Conservation (phyloP, 2,888 invertebrate genomes). For the Andrena praecox region DNA sequence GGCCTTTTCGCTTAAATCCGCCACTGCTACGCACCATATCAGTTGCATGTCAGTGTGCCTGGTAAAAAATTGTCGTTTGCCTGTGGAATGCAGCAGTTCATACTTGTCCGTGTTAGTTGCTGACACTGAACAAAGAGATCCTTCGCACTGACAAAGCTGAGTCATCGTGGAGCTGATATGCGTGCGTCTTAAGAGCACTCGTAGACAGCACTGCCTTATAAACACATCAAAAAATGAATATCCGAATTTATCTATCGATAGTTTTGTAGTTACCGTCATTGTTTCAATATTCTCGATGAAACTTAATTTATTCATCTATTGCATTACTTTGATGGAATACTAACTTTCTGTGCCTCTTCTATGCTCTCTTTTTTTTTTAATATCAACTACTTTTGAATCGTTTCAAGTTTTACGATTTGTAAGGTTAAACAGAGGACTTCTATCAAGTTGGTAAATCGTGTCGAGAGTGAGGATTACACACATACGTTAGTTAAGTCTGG, state of each 20-base stretch:
- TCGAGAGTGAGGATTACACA: not conserved
- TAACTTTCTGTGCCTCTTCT: not conserved
- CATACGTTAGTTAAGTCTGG: not conserved
- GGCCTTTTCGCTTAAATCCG: no score
- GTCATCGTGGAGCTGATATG: no score
- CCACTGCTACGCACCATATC: no score
- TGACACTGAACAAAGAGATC: no score
- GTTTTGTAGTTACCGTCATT: not conserved
- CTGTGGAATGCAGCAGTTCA: no score
- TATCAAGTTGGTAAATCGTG: not conserved
- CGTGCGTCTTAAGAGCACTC: no score
- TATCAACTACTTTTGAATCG: not conserved
- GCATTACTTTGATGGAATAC: not conserved
- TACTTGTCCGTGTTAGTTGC: no score
- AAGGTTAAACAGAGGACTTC: not conserved
- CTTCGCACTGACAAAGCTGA: no score
- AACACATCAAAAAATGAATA: no score
- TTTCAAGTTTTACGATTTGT: not conserved
- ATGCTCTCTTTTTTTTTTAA: not conserved
- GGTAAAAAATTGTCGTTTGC: no score
- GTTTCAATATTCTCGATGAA: conserved; percentile 21
- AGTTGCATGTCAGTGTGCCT: no score
- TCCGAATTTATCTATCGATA: conserved; percentile 12
- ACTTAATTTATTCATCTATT: not conserved
- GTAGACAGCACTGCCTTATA: no score